Percentiles rank a stretch among this genome's conserved stretches.
Conservation (phyloP, 2,113 vertebrate species). For the Vombatus ursinus region DNA sequence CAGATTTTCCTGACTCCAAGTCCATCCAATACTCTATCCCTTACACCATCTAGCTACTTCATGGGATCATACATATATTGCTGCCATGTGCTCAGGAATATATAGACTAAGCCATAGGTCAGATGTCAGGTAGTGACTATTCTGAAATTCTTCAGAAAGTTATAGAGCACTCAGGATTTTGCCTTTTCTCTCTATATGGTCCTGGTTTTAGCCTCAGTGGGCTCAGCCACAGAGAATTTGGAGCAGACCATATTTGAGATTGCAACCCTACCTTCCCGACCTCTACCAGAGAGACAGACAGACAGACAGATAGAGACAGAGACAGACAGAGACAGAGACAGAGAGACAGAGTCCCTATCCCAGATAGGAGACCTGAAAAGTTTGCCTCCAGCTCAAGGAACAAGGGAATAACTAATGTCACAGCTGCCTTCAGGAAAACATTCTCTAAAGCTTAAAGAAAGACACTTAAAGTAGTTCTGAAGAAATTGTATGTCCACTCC, state of each 20-base stretch:
- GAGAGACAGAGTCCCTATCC: neutral
- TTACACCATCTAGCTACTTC: neutral
- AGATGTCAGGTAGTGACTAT: neutral
- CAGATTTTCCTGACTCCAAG: neutral
- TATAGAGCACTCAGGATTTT: neutral
- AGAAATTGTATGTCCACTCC: conserved; percentile 23
- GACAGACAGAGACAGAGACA: too few species aligned
- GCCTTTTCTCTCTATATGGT: neutral
- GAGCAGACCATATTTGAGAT: too few species aligned
- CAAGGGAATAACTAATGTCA: neutral
- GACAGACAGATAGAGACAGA: too few species aligned
- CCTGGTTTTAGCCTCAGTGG: neutral
- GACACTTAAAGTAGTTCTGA: conserved; percentile 53
- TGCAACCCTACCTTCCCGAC: too few species aligned
- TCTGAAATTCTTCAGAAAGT: neutral
- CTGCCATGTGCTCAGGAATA: neutral
- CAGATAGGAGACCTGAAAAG: neutral
- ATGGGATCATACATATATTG: too few species aligned
- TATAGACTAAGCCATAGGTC: neutral
- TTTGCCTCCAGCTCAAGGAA: neutral
- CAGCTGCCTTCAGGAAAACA: conserved; percentile 11
- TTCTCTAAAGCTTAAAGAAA: conserved; percentile 10
- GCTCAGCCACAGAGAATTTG: neutral
- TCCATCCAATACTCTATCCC: neutral
- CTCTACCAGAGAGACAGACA: too few species aligned